Base-by-base conservation (phyloP, 2,888 invertebrate genomes). In the Cinara cedri region DNA sequence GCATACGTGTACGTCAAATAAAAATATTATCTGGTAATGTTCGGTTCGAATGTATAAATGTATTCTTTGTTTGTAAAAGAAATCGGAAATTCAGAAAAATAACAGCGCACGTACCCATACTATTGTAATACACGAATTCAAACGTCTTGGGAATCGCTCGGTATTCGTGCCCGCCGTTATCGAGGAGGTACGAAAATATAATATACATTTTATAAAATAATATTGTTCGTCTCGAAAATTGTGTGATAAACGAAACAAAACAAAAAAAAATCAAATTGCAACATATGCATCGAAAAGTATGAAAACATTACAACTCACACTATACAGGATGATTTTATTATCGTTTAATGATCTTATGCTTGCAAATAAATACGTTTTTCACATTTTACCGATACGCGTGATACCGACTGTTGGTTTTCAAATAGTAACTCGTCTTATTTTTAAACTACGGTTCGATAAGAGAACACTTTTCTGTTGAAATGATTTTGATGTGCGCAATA, bases 71-170 rank as follows among this genome's bases (percentile, higher is more conserved):
- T 51, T 2, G 13, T 8, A 49, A 24, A 6, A n/a, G 51, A 68
- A 68, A 63, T 63, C 63, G 19, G 8, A 13, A 3, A n/a, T n/a
- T n/a, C n/a, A n/a, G n/a, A n/a, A 44, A 63, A 63, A 44, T 63
- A 44, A 26, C 19, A 44, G 21, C 42, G 19, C 42, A 62, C 34
- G 13, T 46, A 46, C n/a, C n/a, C n/a, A n/a, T n/a, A n/a, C n/a
- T n/a, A n/a, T n/a, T 46, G 13, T 46, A 46, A 2, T 3, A 10
- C 6, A 19, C 34, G 34, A 11, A 62, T 62, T 62, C 62, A 62
- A 62, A 62, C n/a, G 62, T 44, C 44, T 63, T 19, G 63, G 44
- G 44, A 42, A 63, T 24, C 42, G 21, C 34, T 4, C 34, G 6
- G 3, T 44, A 19, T 63, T 63, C 44, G 11, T 21, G 19, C 19